Percentiles rank a stretch among this genome's conserved stretches.
Conservation (phyloP, 2,888 invertebrate genomes). For the Caenorhabditis sulstoni region DNA sequence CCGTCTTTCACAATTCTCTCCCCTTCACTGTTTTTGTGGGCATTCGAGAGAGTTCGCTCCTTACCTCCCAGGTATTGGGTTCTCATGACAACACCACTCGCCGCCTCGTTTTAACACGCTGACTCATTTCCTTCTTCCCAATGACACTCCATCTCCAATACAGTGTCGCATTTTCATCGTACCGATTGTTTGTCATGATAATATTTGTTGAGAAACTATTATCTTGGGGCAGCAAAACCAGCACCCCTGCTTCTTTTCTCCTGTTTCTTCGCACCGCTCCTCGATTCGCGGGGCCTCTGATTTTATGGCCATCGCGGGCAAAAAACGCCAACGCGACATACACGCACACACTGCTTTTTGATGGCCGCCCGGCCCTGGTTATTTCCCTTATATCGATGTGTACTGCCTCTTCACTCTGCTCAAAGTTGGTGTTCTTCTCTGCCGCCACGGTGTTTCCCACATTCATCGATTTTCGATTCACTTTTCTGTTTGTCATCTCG, state of each 20-base stretch:
- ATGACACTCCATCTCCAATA: conserved; percentile 60
- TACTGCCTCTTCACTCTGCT: conserved; percentile 24
- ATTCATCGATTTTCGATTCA: conserved; percentile 28
- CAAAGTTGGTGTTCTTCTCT: conserved; percentile 16
- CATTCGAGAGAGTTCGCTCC: conserved; percentile 2
- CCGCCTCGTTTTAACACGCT: conserved; percentile 33
- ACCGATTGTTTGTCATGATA: conserved; percentile 65
- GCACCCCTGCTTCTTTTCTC: conserved; percentile 24
- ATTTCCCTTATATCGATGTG: conserved; percentile 11
- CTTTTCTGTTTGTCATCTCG: conserved; percentile 34
- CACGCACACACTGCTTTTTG: conserved; percentile 35
- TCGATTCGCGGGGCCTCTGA: conserved; percentile 37
- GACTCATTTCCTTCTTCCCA: conserved; percentile 52
- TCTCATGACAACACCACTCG: conserved; percentile 4
- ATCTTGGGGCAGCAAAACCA: conserved; percentile 57
- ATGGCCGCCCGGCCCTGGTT: conserved; percentile 32
- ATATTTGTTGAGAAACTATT: conserved; percentile 67
- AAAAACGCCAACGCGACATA: conserved; percentile 29
- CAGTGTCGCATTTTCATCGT: conserved; percentile 60
- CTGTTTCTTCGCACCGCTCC: conserved; percentile 9
- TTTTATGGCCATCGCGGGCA: conserved; percentile 47
- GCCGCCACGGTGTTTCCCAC: conserved; percentile 12
- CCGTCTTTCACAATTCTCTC: conserved; percentile 20
- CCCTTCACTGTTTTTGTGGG: background rate
- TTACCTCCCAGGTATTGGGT: background rate